Conservation (phyloP, 2,113 vertebrate species). For the Microtus pennsylvanicus region DNA sequence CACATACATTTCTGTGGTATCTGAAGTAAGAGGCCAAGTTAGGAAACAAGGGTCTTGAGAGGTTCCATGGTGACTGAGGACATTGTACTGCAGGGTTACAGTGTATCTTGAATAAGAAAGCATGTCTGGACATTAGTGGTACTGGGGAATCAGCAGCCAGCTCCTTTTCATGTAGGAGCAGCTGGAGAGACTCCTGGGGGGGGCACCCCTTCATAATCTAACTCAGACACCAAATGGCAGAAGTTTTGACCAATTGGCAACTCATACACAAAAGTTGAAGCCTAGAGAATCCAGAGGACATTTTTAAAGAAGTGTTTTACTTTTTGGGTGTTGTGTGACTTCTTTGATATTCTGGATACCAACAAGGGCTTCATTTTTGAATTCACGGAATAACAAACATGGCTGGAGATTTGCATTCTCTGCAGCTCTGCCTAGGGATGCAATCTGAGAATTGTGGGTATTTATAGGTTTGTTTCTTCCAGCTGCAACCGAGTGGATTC, state of each 20-base stretch:
- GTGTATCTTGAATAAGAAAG: not conserved
- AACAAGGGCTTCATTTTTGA: not conserved
- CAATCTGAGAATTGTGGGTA: not conserved
- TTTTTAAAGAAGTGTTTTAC: not conserved
- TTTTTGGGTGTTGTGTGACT: not conserved
- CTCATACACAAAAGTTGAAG: not conserved
- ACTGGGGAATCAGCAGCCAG: not conserved
- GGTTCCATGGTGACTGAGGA: not conserved
- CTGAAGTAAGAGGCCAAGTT: not conserved
- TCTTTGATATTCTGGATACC: not conserved
- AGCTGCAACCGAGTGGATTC: not conserved
- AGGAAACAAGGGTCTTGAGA: not conserved
- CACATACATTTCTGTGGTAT: not conserved
- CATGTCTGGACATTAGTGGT: not conserved
- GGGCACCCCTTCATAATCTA: not conserved
- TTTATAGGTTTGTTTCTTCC: not conserved
- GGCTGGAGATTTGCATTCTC: not conserved
- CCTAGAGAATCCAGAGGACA: not conserved
- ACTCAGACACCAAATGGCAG: not conserved
- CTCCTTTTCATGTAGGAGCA: not conserved
- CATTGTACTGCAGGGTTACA: not conserved
- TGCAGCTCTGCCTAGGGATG: not conserved
- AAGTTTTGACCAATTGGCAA: accelerated
- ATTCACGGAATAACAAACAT: not conserved
- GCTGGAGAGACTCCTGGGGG: not conserved